Evolutionary conservation across 1,140 invertebrate genomes (phyloP).

Genomic region (Zelostemma sp.): DNA sequence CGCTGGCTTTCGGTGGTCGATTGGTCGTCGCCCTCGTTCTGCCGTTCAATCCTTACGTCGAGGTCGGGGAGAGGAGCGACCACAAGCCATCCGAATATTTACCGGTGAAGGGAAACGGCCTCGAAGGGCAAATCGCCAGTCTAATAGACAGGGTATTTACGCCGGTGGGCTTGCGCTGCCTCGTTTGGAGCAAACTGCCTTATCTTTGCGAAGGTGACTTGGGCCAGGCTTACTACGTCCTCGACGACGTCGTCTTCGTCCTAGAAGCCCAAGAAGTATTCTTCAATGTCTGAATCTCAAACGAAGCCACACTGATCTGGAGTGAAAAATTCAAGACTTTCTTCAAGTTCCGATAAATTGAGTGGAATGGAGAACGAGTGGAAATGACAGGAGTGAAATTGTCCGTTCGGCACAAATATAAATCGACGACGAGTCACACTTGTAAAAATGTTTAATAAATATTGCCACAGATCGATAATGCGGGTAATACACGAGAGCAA

Average conservation of each 20-base stretch:
- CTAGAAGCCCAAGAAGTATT: slow-evolving; percentile 65
- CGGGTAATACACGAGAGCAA: slow-evolving; percentile 63
- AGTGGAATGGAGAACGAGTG: too few relatives aligned
- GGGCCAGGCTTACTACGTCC: slow-evolving; percentile 90
- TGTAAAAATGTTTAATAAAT: slow-evolving; percentile 67
- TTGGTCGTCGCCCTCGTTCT: slow-evolving; percentile 88
- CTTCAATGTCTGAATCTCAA: background rate
- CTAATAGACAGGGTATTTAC: slow-evolving; percentile 79
- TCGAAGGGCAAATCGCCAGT: slow-evolving; percentile 84
- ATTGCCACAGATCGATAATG: slow-evolving; percentile 63
- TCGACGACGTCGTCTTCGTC: slow-evolving; percentile 89
- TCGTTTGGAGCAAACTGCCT: slow-evolving; percentile 85
- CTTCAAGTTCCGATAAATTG: too few relatives aligned
- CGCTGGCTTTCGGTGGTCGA: slow-evolving; percentile 78
- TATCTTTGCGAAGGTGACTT: slow-evolving; percentile 96
- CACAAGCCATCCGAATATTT: slow-evolving; percentile 82
- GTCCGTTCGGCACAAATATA: slow-evolving; percentile 23
- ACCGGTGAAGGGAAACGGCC: slow-evolving; percentile 76
- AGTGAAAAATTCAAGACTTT: too few relatives aligned
- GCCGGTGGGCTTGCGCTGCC: slow-evolving; percentile 80
- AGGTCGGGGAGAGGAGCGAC: slow-evolving; percentile 76
- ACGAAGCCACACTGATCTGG: too few relatives aligned
- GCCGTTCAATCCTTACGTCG: slow-evolving; percentile 92
- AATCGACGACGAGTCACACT: slow-evolving; percentile 45
- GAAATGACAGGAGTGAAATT: slow-evolving; percentile 4